These are phyloP conservation scores for Crocidura indochinensis DNA, from an alignment of 2,797 vertebrate genomes.

Conservation along the genomic window DNA sequence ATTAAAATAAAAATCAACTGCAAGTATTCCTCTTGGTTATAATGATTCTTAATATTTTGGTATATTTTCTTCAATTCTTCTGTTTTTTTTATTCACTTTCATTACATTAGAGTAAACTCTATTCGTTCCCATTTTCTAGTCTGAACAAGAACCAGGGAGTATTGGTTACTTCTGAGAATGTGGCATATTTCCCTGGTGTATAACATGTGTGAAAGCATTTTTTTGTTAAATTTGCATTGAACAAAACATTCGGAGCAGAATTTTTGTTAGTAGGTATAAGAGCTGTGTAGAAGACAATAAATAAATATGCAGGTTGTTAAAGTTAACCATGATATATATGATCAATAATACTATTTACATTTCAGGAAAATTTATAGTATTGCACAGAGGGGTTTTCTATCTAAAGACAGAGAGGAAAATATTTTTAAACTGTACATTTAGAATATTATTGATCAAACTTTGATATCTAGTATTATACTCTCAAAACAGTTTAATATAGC, in stretches of 20 bases:
- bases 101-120: background rate
- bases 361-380: too few species aligned
- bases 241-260: background rate
- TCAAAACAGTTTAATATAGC: background rate
- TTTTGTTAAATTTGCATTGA: background rate
- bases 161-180: background rate
- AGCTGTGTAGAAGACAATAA: background rate
- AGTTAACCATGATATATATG: too few species aligned
- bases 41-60: background rate
- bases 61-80: background rate
- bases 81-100: background rate
- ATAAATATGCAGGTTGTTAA: background rate
- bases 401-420: background rate
- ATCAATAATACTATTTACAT: too few species aligned
- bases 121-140: background rate
- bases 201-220: background rate
- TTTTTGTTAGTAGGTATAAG: background rate
- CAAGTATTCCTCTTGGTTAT: background rate
- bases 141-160: background rate
- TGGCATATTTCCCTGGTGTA: background rate
- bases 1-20: background rate
- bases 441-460: background rate
- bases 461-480: background rate
- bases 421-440: background rate
- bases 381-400: too few species aligned